Conservation (phyloP, 2,113 vertebrate species). For the Gorsachius goisagi region DNA sequence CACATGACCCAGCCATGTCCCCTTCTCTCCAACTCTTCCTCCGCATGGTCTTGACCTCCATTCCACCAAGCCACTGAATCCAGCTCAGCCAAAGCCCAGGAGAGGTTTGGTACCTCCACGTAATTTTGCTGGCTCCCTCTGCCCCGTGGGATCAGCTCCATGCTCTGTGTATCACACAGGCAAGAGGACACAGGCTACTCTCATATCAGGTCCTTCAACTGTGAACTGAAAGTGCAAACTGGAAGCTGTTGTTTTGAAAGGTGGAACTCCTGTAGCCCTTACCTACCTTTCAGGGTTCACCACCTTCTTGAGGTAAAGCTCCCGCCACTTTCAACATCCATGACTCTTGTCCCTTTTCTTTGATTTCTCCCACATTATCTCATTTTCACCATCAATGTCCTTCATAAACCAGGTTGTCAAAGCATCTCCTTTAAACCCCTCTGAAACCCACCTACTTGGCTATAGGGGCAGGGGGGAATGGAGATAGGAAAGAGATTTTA, state of each 20-base stretch:
- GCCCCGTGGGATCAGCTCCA: fast-evolving
- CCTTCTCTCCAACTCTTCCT: not conserved
- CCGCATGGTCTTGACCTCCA: not conserved
- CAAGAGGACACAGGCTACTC: not conserved
- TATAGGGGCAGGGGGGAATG: not conserved
- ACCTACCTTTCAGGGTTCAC: not conserved
- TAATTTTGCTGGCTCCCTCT: not conserved
- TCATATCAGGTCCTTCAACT: not conserved
- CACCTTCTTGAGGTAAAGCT: not conserved
- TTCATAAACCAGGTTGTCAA: not conserved
- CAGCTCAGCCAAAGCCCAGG: not conserved
- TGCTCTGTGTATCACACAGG: not conserved
- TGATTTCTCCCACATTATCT: not conserved
- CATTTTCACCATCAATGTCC: not conserved
- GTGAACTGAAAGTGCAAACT: not conserved
- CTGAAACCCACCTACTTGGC: not conserved
- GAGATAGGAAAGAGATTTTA: not conserved
- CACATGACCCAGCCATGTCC: fast-evolving
- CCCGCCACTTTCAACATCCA: not conserved
- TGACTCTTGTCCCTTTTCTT: not conserved
- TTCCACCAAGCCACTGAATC: not conserved
- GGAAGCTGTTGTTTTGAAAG: not conserved
- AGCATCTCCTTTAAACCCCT: not conserved
- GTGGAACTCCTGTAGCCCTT: too few species aligned
- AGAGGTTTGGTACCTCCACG: not conserved